Evolutionary conservation across 1,140 invertebrate species (phyloP).

Genomic region (Microplitis mediator): DNA sequence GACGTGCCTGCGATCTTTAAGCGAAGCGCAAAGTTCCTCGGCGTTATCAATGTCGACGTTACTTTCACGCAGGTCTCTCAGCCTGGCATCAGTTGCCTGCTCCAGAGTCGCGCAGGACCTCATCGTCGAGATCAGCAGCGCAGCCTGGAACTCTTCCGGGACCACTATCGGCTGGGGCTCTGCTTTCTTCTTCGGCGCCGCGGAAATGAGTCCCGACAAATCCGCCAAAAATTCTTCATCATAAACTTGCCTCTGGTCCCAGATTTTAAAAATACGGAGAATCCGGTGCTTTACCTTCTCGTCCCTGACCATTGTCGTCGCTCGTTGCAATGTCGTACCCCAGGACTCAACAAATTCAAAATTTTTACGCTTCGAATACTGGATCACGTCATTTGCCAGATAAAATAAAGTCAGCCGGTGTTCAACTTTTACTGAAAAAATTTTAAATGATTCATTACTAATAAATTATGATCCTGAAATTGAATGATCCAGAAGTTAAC

Average conservation of each 20-base stretch:
- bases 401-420: constrained; percentile 91
- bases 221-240: constrained; percentile 85
- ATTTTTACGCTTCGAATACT: constrained; percentile 91
- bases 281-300: constrained; percentile 86
- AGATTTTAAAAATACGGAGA: constrained; percentile 89
- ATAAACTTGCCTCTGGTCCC: constrained; percentile 89
- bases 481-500: too few species aligned
- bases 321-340: constrained; percentile 87
- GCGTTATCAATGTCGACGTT: constrained; percentile 65
- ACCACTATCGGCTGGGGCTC: constrained; percentile 65
- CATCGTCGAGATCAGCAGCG: constrained; percentile 62
- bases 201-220: constrained; percentile 78
- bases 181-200: constrained; percentile 73
- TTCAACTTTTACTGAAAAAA: constrained; percentile 75
- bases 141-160: constrained; percentile 61
- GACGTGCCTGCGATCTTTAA: constrained; percentile 84
- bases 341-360: constrained; percentile 89
- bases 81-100: constrained; percentile 55
- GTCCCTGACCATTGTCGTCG: constrained; percentile 89
- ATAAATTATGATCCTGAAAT: too few species aligned
- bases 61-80: constrained; percentile 53
- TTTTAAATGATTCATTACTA: not conserved
- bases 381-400: constrained; percentile 94
- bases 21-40: constrained; percentile 69
- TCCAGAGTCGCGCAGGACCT: constrained; percentile 63